Evolutionary conservation across 35 echinoderm and acorn worm species (phyloP), one percentile per base, ranked within the genome.

Genomic region (Ptychodera flava): DNA sequence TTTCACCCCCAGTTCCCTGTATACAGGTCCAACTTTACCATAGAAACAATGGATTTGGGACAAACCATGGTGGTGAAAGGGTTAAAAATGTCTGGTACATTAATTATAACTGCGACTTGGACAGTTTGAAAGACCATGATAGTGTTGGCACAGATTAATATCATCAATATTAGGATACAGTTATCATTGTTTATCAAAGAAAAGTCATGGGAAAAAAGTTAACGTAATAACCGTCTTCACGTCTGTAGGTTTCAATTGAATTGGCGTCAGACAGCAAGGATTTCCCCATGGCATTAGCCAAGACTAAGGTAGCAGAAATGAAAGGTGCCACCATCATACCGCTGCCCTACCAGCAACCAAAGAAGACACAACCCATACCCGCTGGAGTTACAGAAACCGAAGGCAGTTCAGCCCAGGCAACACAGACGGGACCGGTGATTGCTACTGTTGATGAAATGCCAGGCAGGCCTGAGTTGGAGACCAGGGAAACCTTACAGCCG

Each of bases 301-400:
- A 87, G 88, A 94, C 86, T 30, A 94, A 94, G 84, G 81, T 94
- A 29, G 96, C 92, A 31, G 96, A 99, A 87, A 92, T 99, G 90
- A 89, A 92, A 77, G 96, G 92, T 36, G 85, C 96, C 31, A 92
- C 91, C 53, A 81, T 99, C 15, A 82, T 94, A 1, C 82, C 96
- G 0, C 83, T 99, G 31, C 93, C 96, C 16, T 87, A 92, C 16
- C n/a, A 75, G 6, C 45, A 64, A 64, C 45, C 45, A 64, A 64
- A 64, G 45, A 64, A 64, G 22, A 6, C 45, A 64, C 45, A 6
- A 22, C 45, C 45, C 6, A 6, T 64, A 64, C 45, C 45, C 6
- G 6, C 45, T 12, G 6, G 22, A 22, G n/a, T n/a, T n/a, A 64
- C 45, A 64, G 45, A 64, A 64, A 64, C 45, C 22, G 45, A 64